Evolutionary conservation across 2,113 vertebrate species (phyloP), one percentile per base, ranked within the genome.

Genomic region (Struthio camelus): DNA sequence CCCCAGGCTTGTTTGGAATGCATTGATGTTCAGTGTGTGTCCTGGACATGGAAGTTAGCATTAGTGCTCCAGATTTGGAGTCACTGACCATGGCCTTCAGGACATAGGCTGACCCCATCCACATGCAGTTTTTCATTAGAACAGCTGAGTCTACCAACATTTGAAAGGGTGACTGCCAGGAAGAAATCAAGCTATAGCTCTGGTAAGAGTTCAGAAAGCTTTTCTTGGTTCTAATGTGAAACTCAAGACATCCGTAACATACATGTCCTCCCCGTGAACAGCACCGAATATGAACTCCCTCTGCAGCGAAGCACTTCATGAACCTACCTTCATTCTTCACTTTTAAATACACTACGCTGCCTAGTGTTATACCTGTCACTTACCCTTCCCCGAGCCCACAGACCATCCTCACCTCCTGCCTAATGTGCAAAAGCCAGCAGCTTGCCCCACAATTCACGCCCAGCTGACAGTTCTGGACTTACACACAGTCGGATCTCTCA

Each of bases 1-100:
- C 32, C 27, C 5, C 40, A 83, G 48, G 8, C 20, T 90, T 83
- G 32, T 14, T 38, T 70, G 32, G 25, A 88, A 83, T 32, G n/a
- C 0, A 0, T 16, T 70, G 64, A 78, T 3, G 4, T 34, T 80
- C 10, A 53, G 8, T 3, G 0, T 69, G 30, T 40, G 46, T 4
- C 6, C 9, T 1, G 1, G 34, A 44, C 14, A 12, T 66, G 13
- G 34, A 80, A 73, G 27, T n/a, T 66, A 84, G 51, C 15, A 44
- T 18, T 59, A 28, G 17, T 0, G 0, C 28, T 89, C 59, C 32
- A 5, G 4, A 6, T 56, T 8, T 48, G 38, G 19, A 50, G 24
- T 38, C 10, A 59, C 24, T 38, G 40, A 30, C 24, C 10, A 44
- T 23, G 23, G 30, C 48, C 3, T 20, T 61, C 0, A 1, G 48